Conservation (phyloP, 2,888 invertebrate species). For the Arrhopalites spinosus region DNA sequence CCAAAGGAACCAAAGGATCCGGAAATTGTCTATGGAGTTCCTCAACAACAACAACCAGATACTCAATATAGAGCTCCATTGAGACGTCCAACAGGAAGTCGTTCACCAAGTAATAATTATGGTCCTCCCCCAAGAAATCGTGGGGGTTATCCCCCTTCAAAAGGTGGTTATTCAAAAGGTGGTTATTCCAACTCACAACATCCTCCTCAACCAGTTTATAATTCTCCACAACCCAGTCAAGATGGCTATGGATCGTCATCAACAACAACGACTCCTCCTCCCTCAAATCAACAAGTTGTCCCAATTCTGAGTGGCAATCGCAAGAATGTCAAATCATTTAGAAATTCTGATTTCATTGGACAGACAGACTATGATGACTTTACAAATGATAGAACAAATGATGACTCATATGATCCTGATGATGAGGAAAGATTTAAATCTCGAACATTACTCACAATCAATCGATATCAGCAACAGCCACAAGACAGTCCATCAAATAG, state of each 20-base stretch:
- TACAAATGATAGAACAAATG: background rate
- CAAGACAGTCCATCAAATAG: background rate
- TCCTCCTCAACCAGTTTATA: background rate
- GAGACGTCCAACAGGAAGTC: background rate
- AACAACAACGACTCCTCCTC: no score
- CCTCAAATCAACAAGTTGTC: no score
- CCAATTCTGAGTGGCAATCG: background rate
- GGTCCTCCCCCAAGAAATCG: background rate
- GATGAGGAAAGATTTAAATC: conserved; percentile 3
- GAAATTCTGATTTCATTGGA: no score
- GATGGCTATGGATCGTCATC: background rate
- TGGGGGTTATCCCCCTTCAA: background rate
- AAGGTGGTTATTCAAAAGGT: background rate
- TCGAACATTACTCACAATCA: background rate
- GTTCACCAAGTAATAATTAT: background rate
- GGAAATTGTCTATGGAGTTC: background rate
- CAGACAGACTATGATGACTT: background rate
- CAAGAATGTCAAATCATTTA: conserved; percentile 1
- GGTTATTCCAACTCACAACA: background rate
- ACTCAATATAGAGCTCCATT: background rate
- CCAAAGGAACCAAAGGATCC: background rate
- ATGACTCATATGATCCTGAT: no score
- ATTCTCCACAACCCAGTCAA: background rate
- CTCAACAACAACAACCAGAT: conserved; percentile 1
- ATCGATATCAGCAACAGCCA: background rate